Conservation (phyloP, 1,140 invertebrate genomes). For the Drosophila nebulosa region DNA sequence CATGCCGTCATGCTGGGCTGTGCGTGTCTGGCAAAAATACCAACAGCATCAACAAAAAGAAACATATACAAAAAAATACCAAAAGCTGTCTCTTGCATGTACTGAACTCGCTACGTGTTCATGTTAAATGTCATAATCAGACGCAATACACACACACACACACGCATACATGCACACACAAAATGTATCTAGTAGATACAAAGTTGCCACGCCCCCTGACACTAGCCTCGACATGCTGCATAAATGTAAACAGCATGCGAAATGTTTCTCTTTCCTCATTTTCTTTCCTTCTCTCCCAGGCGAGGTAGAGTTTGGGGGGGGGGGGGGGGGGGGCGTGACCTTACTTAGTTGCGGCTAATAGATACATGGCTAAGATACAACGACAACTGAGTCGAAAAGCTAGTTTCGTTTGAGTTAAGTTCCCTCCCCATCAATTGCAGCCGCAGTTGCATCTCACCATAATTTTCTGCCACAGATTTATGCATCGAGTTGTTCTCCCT, state of each 20-base stretch:
- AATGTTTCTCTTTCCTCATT: slow-evolving; percentile 17
- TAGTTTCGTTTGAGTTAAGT: slow-evolving; percentile 7
- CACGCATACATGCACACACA: no score
- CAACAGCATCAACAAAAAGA: slow-evolving; percentile 24
- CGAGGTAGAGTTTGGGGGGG: slow-evolving; percentile 5
- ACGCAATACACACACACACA: slow-evolving; percentile 28
- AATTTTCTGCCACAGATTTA: slow-evolving; percentile 47
- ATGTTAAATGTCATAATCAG: slow-evolving; percentile 79
- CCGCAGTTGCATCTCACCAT: slow-evolving; percentile 27
- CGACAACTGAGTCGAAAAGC: neutral
- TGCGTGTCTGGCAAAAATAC: slow-evolving; percentile 38
- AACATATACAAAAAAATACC: slow-evolving; percentile 36
- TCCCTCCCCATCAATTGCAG: slow-evolving; percentile 45
- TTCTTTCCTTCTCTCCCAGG: slow-evolving; percentile 1
- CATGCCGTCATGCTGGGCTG: slow-evolving; percentile 43
- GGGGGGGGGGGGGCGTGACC: slow-evolving; percentile 39
- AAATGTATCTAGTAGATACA: slow-evolving; percentile 52
- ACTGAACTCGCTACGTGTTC: slow-evolving; percentile 67
- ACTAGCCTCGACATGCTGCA: slow-evolving; percentile 34
- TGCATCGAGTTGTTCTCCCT: slow-evolving; percentile 26
- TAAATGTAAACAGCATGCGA: slow-evolving; percentile 64
- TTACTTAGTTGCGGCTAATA: slow-evolving; percentile 56
- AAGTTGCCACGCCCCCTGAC: slow-evolving; percentile 29
- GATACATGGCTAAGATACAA: slow-evolving; percentile 27
- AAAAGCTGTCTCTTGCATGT: slow-evolving; percentile 64